phyloP scores from a whole-genome alignment of 2,797 vertebrate genomes.

The Eupleurogrammus muticus region DNA sequence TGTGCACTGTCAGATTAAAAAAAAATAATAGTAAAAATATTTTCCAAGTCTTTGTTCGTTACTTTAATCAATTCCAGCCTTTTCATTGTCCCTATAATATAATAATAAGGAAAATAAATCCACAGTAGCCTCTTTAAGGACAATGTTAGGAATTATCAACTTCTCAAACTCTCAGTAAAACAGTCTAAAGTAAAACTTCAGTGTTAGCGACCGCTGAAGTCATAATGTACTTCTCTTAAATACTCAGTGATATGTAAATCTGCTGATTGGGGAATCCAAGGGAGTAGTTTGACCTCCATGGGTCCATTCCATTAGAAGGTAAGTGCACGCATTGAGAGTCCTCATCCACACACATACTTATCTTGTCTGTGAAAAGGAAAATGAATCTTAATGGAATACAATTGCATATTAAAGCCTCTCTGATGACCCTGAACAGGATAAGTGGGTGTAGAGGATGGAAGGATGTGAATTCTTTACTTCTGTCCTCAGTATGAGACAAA shows the following conservation, averaged over 20 bases:
- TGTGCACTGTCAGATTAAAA: too few relatives aligned
- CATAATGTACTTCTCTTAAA: constrained; percentile 28
- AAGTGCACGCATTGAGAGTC: constrained; percentile 18
- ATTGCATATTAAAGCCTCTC: constrained; percentile 29
- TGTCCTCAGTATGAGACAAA: background rate
- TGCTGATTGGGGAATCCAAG: constrained; percentile 28
- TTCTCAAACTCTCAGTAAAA: background rate
- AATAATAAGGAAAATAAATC: constrained; percentile 15
- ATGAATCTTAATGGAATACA: constrained; percentile 21
- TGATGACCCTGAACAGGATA: constrained; percentile 1
- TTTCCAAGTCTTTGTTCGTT: too few relatives aligned
- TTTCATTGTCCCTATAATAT: too few relatives aligned
- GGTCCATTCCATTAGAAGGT: constrained; percentile 27
- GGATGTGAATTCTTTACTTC: background rate
- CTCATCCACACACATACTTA: constrained; percentile 5
- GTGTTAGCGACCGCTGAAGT: constrained; percentile 17
- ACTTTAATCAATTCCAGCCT: too few relatives aligned
- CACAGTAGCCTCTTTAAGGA: constrained; percentile 18
- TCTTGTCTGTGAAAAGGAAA: constrained; percentile 27
- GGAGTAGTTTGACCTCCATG: constrained; percentile 35
- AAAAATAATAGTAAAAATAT: too few relatives aligned
- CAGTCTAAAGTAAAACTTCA: constrained; percentile 5
- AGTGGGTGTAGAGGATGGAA: background rate
- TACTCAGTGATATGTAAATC: constrained; percentile 38
- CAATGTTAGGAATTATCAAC: constrained; percentile 3